A percentile compares a stretch with the other conserved stretches of the same genome.
phyloP scores from a whole-genome alignment of 1,140 invertebrate species.

The Adoxophyes honmai region DNA sequence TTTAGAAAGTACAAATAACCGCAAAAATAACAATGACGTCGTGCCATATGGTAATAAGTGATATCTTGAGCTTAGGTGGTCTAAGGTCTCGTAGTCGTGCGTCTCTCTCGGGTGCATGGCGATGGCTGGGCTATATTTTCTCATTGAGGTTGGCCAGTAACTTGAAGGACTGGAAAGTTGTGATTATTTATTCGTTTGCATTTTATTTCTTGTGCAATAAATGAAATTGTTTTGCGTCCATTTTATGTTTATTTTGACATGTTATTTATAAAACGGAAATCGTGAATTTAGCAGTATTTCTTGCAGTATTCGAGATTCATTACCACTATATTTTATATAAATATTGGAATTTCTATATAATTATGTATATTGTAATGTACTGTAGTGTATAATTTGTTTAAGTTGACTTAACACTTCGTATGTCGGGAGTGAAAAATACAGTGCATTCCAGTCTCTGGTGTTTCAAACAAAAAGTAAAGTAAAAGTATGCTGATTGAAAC shows the following conservation, averaged over 20 bases:
- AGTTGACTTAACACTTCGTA: no score
- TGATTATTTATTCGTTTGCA: slow-evolving; percentile 32
- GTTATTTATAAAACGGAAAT: slow-evolving; percentile 38
- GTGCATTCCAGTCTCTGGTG: no score
- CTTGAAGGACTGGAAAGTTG: slow-evolving; percentile 15
- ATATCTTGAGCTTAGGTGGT: no score
- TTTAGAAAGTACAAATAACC: no score
- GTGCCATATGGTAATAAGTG: no score
- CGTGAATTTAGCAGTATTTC: slow-evolving; percentile 65
- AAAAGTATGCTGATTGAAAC: no score
- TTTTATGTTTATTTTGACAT: slow-evolving; percentile 45
- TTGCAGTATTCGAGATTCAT: slow-evolving; percentile 57
- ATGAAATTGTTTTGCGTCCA: slow-evolving; percentile 70
- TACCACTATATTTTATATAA: slow-evolving; percentile 16
- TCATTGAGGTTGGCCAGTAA: slow-evolving; percentile 34
- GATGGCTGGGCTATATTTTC: no score
- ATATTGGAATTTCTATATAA: slow-evolving; percentile 25
- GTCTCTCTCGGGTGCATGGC: no score
- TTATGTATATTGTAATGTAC: slow-evolving; percentile 32
- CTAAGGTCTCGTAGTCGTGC: no score
- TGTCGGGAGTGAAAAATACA: no score
- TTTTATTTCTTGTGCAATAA: slow-evolving; percentile 61
- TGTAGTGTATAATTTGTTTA: slow-evolving; percentile 37
- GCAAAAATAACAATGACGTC: no score
- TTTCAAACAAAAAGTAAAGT: no score